phyloP scores from a whole-genome alignment of 2,888 invertebrate species.

The Drosophila lacicola region DNA sequence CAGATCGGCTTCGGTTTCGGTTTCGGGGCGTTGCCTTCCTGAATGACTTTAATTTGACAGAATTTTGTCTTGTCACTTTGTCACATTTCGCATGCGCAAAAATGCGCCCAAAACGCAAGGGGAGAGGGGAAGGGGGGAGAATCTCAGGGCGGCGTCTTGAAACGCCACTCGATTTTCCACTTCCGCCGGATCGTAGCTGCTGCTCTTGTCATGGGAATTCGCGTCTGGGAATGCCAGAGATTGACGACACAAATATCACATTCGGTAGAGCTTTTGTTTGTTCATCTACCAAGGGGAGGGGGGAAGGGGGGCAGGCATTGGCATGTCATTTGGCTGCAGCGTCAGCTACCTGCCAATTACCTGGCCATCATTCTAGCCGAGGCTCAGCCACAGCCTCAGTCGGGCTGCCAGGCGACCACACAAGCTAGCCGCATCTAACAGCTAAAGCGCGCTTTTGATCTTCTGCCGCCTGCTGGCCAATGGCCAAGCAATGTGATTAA shows the following conservation, averaged over 20 bases:
- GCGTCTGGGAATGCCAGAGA: slow-evolving; percentile 24
- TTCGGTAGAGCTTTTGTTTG: slow-evolving; percentile 49
- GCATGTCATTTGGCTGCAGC: slow-evolving; percentile 72
- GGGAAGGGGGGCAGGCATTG: slow-evolving; percentile 40
- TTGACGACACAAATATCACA: slow-evolving; percentile 56
- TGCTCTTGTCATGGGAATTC: slow-evolving; percentile 74
- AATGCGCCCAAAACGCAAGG: slow-evolving; percentile 39
- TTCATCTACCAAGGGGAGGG: slow-evolving; percentile 4
- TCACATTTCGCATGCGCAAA: slow-evolving; percentile 58
- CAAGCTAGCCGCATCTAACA: slow-evolving; percentile 78
- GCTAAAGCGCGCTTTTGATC: slow-evolving; percentile 73
- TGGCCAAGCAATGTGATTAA: slow-evolving; percentile 83
- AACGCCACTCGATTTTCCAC: slow-evolving; percentile 83
- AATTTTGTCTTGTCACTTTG: slow-evolving; percentile 78
- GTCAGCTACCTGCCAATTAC: slow-evolving; percentile 77
- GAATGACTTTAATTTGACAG: slow-evolving; percentile 82
- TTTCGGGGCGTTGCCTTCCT: slow-evolving; percentile 35
- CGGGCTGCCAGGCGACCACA: slow-evolving; percentile 59
- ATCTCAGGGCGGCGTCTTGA: slow-evolving; percentile 65
- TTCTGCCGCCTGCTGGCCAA: slow-evolving; percentile 80
- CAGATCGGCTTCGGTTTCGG: neutral
- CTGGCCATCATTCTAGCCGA: slow-evolving; percentile 72
- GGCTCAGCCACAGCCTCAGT: slow-evolving; percentile 13
- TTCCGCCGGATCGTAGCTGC: slow-evolving; percentile 64
- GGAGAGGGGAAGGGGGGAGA: neutral